Evolutionary conservation across 2,113 vertebrate species (phyloP).

Genomic region (Erythrocebus patas): DNA sequence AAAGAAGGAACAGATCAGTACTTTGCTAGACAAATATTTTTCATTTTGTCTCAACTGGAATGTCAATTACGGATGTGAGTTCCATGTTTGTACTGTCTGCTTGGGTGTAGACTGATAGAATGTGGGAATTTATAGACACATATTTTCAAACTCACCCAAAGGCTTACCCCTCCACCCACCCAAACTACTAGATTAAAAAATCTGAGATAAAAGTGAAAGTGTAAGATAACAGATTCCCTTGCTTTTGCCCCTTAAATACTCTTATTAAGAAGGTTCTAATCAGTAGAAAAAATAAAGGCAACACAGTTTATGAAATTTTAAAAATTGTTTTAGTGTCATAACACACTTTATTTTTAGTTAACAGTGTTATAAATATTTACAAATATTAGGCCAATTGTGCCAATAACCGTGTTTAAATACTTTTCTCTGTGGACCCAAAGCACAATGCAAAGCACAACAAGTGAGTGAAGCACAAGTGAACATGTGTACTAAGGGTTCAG

Average conservation of each 20-base stretch:
- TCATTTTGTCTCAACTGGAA: background rate
- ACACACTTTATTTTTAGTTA: background rate
- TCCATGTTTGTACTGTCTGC: background rate
- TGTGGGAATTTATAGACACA: background rate
- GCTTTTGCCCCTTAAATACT: background rate
- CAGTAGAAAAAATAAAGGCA: background rate
- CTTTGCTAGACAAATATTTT: background rate
- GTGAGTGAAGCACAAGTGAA: no score
- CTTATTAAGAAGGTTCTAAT: background rate
- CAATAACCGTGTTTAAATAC: background rate
- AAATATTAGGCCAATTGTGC: background rate
- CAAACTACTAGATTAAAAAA: background rate
- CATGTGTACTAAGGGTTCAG: background rate
- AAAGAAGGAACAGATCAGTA: background rate
- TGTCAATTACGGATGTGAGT: background rate
- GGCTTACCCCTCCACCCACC: background rate
- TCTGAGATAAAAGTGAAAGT: background rate
- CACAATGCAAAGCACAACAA: background rate
- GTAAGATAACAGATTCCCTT: background rate
- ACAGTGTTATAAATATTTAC: background rate
- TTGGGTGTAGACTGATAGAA: background rate
- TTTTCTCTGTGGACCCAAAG: background rate
- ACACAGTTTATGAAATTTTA: background rate
- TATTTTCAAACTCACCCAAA: background rate
- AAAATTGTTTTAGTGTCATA: background rate